phyloP scores from a whole-genome alignment of 2,797 vertebrate species.

The Coracias cyanogaster region DNA sequence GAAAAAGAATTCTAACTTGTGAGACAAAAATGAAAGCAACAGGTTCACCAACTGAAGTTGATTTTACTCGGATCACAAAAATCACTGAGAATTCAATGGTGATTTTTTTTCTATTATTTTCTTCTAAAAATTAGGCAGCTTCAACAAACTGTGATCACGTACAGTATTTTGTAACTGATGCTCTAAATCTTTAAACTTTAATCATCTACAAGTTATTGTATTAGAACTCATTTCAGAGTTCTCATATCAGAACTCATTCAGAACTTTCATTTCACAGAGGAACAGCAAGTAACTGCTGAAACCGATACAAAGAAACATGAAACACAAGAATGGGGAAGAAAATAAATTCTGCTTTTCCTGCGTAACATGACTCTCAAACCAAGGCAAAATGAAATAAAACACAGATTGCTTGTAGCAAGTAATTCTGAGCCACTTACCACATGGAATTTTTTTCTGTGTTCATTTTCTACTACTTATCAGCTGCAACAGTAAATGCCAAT shows the following conservation, averaged over 20 bases:
- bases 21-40: not conserved
- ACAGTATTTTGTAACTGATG: not conserved
- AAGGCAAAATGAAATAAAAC: not conserved
- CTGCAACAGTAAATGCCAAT: not conserved
- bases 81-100: not conserved
- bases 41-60: rapidly evolving
- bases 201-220: not conserved
- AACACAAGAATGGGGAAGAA: not conserved
- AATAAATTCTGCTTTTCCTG: not conserved
- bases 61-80: not conserved
- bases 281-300: not conserved
- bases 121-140: not conserved
- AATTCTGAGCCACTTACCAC: not conserved
- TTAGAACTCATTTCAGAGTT: not conserved
- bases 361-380: not conserved
- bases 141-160: not conserved
- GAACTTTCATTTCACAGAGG: not conserved
- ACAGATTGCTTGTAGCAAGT: not conserved
- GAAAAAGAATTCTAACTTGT: not conserved
- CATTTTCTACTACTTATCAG: not conserved
- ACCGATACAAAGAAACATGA: not conserved
- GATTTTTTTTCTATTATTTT: not conserved
- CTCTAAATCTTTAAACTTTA: not conserved
- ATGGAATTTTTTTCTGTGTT: not conserved
- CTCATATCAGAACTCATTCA: not conserved